These are phyloP conservation scores for Mesorhabditis spiculigera DNA, from an alignment of 2,888 invertebrate genomes.

Conservation along the genomic window DNA sequence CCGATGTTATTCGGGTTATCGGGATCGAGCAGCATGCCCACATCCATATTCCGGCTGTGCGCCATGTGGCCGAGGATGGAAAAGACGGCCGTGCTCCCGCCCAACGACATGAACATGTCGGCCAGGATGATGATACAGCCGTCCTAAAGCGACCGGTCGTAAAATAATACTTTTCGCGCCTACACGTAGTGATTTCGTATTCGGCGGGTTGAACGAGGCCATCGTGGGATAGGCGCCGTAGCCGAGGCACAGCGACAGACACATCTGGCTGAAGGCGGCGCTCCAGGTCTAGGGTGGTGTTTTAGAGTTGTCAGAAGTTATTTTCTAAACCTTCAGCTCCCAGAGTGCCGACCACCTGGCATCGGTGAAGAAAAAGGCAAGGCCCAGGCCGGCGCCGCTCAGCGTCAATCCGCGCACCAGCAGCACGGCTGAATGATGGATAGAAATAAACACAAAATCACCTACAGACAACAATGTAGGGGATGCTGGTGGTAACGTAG, in stretches of 20 bases:
- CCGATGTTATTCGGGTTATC: no score
- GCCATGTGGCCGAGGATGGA: not conserved
- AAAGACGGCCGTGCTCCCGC: not conserved
- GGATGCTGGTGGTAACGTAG: not conserved
- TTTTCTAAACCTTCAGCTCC: not conserved
- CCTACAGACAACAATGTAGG: constrained; percentile 4
- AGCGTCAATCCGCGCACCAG: not conserved
- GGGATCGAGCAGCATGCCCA: not conserved
- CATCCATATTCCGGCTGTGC: no score
- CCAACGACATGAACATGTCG: not conserved
- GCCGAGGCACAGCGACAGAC: constrained; percentile 2
- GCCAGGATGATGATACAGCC: not conserved
- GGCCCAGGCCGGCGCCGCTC: not conserved
- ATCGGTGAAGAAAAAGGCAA: not conserved
- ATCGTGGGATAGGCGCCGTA: not conserved
- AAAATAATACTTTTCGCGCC: not conserved
- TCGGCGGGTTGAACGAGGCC: not conserved
- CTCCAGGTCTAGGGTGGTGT: not conserved
- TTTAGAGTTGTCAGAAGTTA: not conserved
- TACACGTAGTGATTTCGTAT: not conserved
- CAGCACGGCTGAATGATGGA: not conserved
- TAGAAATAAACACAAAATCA: not conserved
- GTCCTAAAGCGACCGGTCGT: not conserved
- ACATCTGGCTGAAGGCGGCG: constrained; percentile 5
- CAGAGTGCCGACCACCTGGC: not conserved